phyloP scores from a whole-genome alignment of 2,113 vertebrate species.

The Anser cygnoides region DNA sequence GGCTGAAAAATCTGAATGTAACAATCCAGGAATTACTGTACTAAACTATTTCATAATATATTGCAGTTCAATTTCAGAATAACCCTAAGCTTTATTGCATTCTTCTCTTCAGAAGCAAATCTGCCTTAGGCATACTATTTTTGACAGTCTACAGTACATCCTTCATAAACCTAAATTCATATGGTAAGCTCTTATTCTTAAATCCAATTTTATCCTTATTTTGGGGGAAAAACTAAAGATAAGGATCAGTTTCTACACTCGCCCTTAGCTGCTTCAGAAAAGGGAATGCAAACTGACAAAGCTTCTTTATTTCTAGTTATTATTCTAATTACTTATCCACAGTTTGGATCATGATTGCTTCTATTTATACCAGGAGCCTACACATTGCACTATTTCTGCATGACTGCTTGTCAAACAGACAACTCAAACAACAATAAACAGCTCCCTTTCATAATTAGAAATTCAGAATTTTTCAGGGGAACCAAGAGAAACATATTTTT shows the following conservation, averaged over 20 bases:
- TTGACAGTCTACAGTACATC: slow-evolving; percentile 56
- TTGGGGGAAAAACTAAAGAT: slow-evolving; percentile 20
- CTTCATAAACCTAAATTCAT: slow-evolving; percentile 55
- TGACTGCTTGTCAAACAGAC: slow-evolving; percentile 70
- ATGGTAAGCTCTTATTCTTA: slow-evolving; percentile 50
- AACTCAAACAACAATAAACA: slow-evolving; percentile 62
- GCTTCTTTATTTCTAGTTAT: slow-evolving; percentile 70
- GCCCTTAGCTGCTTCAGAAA: slow-evolving; percentile 29
- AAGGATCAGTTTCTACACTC: slow-evolving; percentile 31
- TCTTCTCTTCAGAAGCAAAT: slow-evolving; percentile 48
- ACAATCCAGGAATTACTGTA: slow-evolving; percentile 19
- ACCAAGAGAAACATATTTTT: slow-evolving; percentile 50
- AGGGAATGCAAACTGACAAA: slow-evolving; percentile 66
- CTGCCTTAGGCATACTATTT: slow-evolving; percentile 49
- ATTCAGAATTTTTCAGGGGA: slow-evolving; percentile 42
- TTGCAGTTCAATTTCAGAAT: slow-evolving; percentile 28
- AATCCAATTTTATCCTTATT: slow-evolving; percentile 60
- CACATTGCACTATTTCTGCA: slow-evolving; percentile 70
- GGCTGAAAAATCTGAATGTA: slow-evolving; percentile 21
- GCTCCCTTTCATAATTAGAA: slow-evolving; percentile 55
- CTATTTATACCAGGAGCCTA: slow-evolving; percentile 68
- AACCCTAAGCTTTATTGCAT: slow-evolving; percentile 52
- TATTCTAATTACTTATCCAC: slow-evolving; percentile 68
- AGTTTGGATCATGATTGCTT: slow-evolving; percentile 65
- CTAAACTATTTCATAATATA: slow-evolving; percentile 2